phyloP scores from a whole-genome alignment of 2,888 invertebrate genomes.

The Harpagoxenus sublaevis region DNA sequence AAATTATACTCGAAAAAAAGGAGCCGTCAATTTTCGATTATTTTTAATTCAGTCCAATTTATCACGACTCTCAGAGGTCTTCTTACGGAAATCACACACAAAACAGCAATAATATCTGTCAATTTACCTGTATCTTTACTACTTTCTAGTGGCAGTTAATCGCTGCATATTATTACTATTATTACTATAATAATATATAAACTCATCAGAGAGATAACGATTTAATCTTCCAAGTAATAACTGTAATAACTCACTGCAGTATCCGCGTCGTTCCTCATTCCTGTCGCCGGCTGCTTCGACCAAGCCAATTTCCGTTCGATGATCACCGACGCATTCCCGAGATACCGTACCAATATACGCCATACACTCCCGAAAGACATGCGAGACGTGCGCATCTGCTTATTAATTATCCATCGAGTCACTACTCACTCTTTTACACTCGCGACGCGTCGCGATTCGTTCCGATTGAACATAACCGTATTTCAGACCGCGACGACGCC shows the following conservation, averaged over 20 bases:
- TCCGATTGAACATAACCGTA: neutral
- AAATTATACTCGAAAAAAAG: neutral
- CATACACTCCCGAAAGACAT: neutral
- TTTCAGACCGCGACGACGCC: neutral
- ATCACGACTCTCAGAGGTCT: neutral
- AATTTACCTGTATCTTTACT: neutral
- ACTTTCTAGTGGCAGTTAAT: neutral
- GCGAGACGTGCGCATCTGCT: neutral
- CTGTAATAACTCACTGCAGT: neutral
- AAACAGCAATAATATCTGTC: neutral
- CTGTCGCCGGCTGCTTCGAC: neutral
- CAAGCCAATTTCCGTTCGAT: neutral
- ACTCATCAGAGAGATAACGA: neutral
- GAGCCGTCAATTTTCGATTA: neutral
- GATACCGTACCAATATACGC: neutral
- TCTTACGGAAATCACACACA: neutral
- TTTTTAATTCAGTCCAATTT: neutral
- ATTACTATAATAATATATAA: neutral
- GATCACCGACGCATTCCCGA: neutral
- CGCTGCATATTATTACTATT: neutral
- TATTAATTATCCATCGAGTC: constrained; percentile 33
- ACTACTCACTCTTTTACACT: neutral
- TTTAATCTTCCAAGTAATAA: neutral
- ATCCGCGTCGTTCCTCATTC: neutral
- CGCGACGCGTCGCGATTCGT: neutral